A percentile compares a stretch with the other conserved stretches of the same genome.
These are phyloP conservation scores for Drosophila trichaetosa DNA, from an alignment of 2,888 invertebrate species.

Conservation along the genomic window DNA sequence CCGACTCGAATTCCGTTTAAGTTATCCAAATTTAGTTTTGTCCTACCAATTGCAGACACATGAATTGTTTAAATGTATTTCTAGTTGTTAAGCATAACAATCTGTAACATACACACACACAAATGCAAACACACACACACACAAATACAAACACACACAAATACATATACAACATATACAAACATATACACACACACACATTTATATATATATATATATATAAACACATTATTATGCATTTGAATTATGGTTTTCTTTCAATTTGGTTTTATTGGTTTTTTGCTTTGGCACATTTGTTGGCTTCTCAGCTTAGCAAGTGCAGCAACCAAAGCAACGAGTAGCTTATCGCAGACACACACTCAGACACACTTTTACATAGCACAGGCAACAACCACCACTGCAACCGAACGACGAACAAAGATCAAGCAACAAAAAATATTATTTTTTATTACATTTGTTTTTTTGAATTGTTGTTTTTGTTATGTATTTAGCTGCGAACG, in stretches of 20 bases:
- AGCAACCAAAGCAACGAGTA: constrained; percentile 26
- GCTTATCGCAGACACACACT: constrained; percentile 18
- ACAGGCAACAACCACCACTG: constrained; percentile 76
- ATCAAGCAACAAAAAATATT: constrained; percentile 29
- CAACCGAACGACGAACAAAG: constrained; percentile 68
- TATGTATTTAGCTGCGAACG: constrained; percentile 8
- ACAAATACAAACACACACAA: constrained; percentile 8
- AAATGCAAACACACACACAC: neutral
- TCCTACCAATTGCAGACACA: constrained; percentile 9
- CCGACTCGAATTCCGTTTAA: constrained; percentile 34
- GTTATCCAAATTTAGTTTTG: constrained; percentile 21
- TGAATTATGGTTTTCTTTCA: constrained; percentile 23
- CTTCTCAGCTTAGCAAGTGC: constrained; percentile 46
- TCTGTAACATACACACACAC: constrained; percentile 45
- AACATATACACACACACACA: neutral
- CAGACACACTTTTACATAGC: constrained; percentile 43
- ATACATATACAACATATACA: neutral
- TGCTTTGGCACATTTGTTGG: constrained; percentile 38
- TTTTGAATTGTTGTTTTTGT: neutral
- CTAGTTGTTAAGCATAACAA: constrained; percentile 26
- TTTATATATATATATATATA: constrained; percentile 1
- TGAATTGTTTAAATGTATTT: constrained; percentile 33
- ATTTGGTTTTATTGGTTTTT: constrained; percentile 13
- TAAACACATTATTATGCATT: constrained; percentile 25
- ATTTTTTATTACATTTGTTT: neutral